phyloP scores from a whole-genome alignment of 2,113 vertebrate genomes.

The Crocuta crocuta region DNA sequence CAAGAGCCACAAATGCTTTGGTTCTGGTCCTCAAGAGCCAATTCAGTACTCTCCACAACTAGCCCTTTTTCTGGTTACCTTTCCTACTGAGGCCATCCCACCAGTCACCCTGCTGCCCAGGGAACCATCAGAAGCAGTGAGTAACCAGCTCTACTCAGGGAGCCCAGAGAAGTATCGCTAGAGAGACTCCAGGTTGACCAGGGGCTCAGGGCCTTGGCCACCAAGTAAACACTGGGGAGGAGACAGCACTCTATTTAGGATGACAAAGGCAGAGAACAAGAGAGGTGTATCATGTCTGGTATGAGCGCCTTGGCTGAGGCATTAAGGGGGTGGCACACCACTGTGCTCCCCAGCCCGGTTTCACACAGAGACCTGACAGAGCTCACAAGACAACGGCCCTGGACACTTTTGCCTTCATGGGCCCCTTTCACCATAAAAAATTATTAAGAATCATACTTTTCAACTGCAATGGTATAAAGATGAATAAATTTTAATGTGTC shows the following conservation, averaged over 20 bases:
- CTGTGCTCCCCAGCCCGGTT: neutral
- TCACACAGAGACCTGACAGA: neutral
- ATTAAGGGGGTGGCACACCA: fast-evolving
- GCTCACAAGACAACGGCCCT: neutral
- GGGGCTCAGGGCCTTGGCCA: neutral
- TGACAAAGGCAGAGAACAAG: neutral
- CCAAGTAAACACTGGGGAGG: neutral
- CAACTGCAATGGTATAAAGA: neutral
- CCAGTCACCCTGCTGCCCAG: neutral
- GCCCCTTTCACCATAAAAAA: neutral
- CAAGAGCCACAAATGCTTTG: neutral
- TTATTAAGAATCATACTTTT: neutral
- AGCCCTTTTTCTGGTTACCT: neutral
- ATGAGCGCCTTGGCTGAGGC: too few relatives aligned
- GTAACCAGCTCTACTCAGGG: neutral
- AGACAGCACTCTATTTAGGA: neutral
- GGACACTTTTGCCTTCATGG: neutral
- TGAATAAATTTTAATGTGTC: neutral
- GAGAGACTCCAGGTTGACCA: neutral
- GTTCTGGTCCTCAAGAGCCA: neutral
- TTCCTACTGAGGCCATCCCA: neutral
- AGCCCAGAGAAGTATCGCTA: neutral
- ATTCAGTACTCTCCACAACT: neutral
- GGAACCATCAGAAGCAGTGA: neutral
- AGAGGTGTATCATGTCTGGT: neutral